Percentiles rank a stretch among this genome's conserved stretches.
phyloP scores from a whole-genome alignment of 2,888 invertebrate species.

The Piscicola geometra region DNA sequence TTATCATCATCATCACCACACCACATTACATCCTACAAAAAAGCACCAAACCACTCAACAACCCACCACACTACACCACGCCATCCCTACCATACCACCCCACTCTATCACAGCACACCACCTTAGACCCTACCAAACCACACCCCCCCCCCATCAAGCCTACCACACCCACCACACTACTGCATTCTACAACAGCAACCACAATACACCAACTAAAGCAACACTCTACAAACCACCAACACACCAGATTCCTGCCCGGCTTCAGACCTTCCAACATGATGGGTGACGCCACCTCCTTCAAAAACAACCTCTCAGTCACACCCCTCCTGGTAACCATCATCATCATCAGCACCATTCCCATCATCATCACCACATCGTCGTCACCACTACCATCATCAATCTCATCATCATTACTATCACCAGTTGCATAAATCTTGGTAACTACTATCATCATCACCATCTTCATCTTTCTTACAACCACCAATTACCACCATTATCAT shows the following conservation, averaged over 20 bases:
- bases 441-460: neutral
- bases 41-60: too few relatives aligned
- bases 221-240: neutral
- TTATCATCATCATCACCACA: neutral
- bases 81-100: too few relatives aligned
- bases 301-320: slow-evolving; percentile 24
- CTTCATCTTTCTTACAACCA: neutral
- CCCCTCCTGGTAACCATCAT: slow-evolving; percentile 17
- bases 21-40: neutral
- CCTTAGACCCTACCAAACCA: too few relatives aligned
- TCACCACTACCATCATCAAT: neutral
- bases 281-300: slow-evolving; percentile 31
- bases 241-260: slow-evolving; percentile 35
- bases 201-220: neutral
- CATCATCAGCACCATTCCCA: neutral
- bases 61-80: too few relatives aligned
- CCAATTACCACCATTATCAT: neutral
- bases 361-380: neutral
- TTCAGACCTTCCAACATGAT: slow-evolving; percentile 29
- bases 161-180: too few relatives aligned
- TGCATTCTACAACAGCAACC: neutral
- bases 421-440: neutral
- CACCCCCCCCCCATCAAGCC: too few relatives aligned
- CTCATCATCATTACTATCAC: neutral
- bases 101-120: too few relatives aligned